Evolutionary conservation across 2,888 invertebrate species (phyloP).

Genomic region (Sceliomorpha sp.): DNA sequence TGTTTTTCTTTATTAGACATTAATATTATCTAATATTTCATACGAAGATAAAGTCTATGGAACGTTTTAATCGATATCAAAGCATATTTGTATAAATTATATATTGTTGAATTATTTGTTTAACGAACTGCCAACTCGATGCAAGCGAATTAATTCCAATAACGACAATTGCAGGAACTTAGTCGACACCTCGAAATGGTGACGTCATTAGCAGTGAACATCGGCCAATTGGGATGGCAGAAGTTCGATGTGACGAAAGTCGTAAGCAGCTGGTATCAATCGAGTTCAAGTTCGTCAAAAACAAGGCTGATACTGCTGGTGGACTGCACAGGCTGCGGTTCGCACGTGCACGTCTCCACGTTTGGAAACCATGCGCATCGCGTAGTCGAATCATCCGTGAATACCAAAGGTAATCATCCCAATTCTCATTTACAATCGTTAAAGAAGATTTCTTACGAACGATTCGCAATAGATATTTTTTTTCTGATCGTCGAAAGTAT

Average conservation of each 20-base stretch:
- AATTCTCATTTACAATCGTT: constrained; percentile 32
- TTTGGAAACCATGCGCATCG: constrained; percentile 77
- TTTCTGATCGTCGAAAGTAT: too few species aligned
- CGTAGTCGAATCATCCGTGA: constrained; percentile 75
- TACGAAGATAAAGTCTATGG: too few species aligned
- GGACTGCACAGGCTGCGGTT: constrained; percentile 91
- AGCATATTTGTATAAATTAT: too few species aligned
- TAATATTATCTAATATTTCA: too few species aligned
- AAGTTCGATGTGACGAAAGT: constrained; percentile 91
- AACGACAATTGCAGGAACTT: constrained; percentile 68
- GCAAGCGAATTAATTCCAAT: constrained; percentile 1
- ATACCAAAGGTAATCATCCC: constrained; percentile 70
- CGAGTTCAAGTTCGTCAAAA: constrained; percentile 71
- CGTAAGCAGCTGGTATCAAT: constrained; percentile 87
- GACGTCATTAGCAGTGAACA: constrained; percentile 81
- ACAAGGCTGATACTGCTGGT: constrained; percentile 89
- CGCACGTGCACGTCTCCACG: constrained; percentile 85
- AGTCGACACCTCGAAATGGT: constrained; percentile 76
- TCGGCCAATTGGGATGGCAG: constrained; percentile 90
- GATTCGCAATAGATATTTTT: too few species aligned
- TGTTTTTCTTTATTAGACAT: too few species aligned
- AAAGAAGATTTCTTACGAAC: too few species aligned
- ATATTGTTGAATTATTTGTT: too few species aligned
- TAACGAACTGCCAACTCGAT: constrained; percentile 1
- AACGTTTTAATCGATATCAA: too few species aligned